A percentile compares a stretch with the other conserved stretches of the same genome.
Evolutionary conservation across 2,113 vertebrate species (phyloP).

Genomic region (Canis aureus): DNA sequence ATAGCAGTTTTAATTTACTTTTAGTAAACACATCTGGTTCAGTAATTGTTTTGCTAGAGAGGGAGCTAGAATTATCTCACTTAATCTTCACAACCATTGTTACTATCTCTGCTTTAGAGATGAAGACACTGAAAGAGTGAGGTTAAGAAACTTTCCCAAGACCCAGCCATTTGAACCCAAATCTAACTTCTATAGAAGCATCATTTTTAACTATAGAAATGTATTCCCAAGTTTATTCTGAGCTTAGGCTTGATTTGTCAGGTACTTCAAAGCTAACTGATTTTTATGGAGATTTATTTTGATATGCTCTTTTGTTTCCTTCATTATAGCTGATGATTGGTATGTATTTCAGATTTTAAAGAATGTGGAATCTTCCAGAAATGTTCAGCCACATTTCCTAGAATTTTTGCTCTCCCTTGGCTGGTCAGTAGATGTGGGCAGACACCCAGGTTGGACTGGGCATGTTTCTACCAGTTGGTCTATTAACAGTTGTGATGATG

Average conservation of each 20-base stretch:
- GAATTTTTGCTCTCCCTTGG: slow-evolving; percentile 97
- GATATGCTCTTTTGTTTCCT: slow-evolving; percentile 52
- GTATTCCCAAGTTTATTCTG: slow-evolving; percentile 28
- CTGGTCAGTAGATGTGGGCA: slow-evolving; percentile 96
- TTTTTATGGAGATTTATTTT: slow-evolving; percentile 58
- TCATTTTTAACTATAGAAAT: neutral
- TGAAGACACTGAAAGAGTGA: slow-evolving; percentile 21
- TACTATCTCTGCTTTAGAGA: neutral
- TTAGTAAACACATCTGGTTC: neutral
- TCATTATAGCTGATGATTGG: slow-evolving; percentile 67
- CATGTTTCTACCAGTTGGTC: slow-evolving; percentile 97
- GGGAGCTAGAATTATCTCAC: neutral
- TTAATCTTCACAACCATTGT: neutral
- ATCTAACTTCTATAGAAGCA: neutral
- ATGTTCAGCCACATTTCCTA: slow-evolving; percentile 95
- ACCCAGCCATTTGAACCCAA: neutral
- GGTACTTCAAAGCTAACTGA: slow-evolving; percentile 8
- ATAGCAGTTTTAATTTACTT: slow-evolving; percentile 22
- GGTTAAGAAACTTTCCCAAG: slow-evolving; percentile 14
- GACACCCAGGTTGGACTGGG: slow-evolving; percentile 96
- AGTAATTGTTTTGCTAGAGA: slow-evolving; percentile 30
- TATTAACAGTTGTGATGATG: slow-evolving; percentile 91
- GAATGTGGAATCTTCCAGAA: slow-evolving; percentile 95
- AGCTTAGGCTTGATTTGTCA: slow-evolving; percentile 54
- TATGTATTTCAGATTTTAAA: slow-evolving; percentile 92